Conservation (phyloP, 2,888 invertebrate species). For the Hypolimnas misippus region DNA sequence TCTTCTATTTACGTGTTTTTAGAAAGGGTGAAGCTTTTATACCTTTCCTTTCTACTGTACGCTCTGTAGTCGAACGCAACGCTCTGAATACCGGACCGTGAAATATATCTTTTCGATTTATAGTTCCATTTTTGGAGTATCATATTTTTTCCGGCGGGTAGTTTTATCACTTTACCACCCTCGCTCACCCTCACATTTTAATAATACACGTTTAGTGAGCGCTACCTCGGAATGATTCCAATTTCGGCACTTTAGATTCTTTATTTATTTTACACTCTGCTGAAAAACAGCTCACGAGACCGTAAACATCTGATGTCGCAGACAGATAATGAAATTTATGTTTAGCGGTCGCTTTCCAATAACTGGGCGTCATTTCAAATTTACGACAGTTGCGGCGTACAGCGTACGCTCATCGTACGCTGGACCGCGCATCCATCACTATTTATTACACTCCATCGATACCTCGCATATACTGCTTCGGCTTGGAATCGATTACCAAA, state of each 20-base stretch:
- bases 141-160: slow-evolving; percentile 64
- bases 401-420: slow-evolving; percentile 26
- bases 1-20: slow-evolving; percentile 81
- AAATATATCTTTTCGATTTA: slow-evolving; percentile 80
- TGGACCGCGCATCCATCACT: slow-evolving; percentile 49
- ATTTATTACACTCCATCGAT: slow-evolving; percentile 52
- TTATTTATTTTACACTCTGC: not conserved
- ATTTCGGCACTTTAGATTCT: not conserved
- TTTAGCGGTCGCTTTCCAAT: slow-evolving; percentile 48
- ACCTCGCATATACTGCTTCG: slow-evolving; percentile 35
- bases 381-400: slow-evolving; percentile 51
- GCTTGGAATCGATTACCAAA: slow-evolving; percentile 46
- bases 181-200: not conserved
- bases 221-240: not conserved
- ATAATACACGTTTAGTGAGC: slow-evolving; percentile 5
- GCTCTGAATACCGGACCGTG: slow-evolving; percentile 69
- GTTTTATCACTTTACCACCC: slow-evolving; percentile 59
- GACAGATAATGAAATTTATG: slow-evolving; percentile 55
- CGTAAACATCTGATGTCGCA: slow-evolving; percentile 47
- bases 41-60: slow-evolving; percentile 79
- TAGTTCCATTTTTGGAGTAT: slow-evolving; percentile 67
- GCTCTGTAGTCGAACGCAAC: slow-evolving; percentile 72
- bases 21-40: slow-evolving; percentile 82
- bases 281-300: slow-evolving; percentile 15
- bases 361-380: slow-evolving; percentile 56